Base-by-base conservation (phyloP, 1,140 invertebrate genomes). In the Apis laboriosa region DNA sequence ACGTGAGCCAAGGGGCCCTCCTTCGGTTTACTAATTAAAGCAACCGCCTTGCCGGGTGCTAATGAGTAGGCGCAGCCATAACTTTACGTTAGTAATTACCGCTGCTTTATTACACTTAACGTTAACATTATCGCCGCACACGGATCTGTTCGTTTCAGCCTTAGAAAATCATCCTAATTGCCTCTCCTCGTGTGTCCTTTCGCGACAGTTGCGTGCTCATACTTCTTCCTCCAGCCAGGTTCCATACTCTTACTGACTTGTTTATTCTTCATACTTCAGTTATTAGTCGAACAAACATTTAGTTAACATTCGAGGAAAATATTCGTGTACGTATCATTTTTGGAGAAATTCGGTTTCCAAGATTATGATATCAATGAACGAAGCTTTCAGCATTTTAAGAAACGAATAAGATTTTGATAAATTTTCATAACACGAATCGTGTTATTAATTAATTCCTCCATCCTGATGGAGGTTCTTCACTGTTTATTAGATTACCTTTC, bases 61-160 rank as follows among this genome's bases (percentile, higher is more conserved):
- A 92, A 92, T 90, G 91, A 91, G 89, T 85, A 85, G 77, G 84
- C 61, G 87, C 82, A 85, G 70, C 78, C 80, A 80, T 84, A 87
- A 88, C 64, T 91, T 91, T 90, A 90, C 86, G 86, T 83, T 82
- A 64, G 88, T 85, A 92, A 92, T 92, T 92, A 90, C 85, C 86
- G 84, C 88, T 86, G 84, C 77, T 88, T 92, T 91, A 91, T 91
- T 91, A 80, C 80, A 84, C 79, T 86, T 86, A 84, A 86, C 86
- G 77, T 91, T 73, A 84, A 77, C 72, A 71, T 88, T 89, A 91
- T 91, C 86, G 72, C 85, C 86, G 76, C 70, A 72, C 77, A 34
- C 60, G 63, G 73, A 90, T 89, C 80, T 89, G 63, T 74, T 77
- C 60, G 75, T 15, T 55, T 51, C 28, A 61, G 79, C 11, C 61